These are phyloP conservation scores for Falco rusticolus DNA, from an alignment of 2,797 vertebrate genomes.

Conservation along the genomic window DNA sequence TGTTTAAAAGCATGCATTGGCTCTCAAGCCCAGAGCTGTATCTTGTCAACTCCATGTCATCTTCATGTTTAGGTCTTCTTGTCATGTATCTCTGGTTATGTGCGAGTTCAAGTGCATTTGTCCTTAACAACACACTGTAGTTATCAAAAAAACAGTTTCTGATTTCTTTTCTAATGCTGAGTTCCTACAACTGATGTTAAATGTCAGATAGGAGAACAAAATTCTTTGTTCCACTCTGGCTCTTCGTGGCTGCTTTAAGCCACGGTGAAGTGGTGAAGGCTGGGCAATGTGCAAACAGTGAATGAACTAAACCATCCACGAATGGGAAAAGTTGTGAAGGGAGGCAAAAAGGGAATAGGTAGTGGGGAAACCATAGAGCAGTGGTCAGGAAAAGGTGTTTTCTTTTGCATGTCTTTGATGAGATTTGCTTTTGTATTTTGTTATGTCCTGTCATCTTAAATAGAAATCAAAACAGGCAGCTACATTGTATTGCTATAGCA, in stretches of 20 bases:
- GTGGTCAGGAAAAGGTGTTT: background rate
- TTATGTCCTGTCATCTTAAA: background rate
- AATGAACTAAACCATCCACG: background rate
- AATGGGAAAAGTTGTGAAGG: background rate
- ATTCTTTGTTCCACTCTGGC: background rate
- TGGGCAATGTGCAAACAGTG: background rate
- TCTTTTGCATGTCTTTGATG: background rate
- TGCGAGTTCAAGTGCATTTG: background rate
- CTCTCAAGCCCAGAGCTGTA: background rate
- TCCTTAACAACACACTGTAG: background rate
- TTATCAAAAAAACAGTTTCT: background rate
- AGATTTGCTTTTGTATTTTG: background rate
- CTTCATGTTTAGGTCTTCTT: background rate
- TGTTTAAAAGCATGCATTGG: background rate
- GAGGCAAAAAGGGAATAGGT: background rate
- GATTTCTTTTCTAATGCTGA: background rate
- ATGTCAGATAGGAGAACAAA: background rate
- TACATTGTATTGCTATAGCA: background rate
- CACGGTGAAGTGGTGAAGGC: background rate
- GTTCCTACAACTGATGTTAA: background rate
- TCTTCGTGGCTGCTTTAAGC: background rate
- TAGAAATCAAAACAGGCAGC: background rate
- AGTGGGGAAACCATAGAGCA: background rate
- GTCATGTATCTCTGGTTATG: background rate
- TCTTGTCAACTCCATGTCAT: background rate